Conservation (phyloP, 1,140 invertebrate species). For the Coboldia fuscipes region DNA sequence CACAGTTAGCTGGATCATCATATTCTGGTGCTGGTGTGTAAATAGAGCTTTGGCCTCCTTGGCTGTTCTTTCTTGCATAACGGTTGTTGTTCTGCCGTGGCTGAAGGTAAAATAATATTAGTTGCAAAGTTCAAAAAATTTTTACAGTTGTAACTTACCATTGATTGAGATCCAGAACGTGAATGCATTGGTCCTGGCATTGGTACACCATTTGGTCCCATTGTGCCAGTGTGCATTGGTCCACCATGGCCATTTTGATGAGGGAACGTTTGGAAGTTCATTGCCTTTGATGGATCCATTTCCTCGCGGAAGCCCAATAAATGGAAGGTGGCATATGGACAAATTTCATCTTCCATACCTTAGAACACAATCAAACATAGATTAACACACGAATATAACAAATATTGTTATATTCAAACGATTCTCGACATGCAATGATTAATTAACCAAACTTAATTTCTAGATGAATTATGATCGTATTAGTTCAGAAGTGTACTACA, state of each 20-base stretch:
- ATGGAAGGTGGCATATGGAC: slow-evolving; percentile 86
- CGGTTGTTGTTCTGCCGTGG: slow-evolving; percentile 56
- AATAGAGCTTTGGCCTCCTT: slow-evolving; percentile 42
- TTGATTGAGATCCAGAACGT: slow-evolving; percentile 65
- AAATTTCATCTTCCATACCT: slow-evolving; percentile 88
- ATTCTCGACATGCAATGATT: too few species aligned
- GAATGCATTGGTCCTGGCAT: slow-evolving; percentile 49
- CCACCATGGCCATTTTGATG: slow-evolving; percentile 45
- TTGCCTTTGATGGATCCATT: slow-evolving; percentile 75
- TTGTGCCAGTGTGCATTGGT: slow-evolving; percentile 43
- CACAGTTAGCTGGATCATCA: slow-evolving; percentile 75
- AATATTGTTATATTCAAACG: too few species aligned
- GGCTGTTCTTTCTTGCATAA: slow-evolving; percentile 37
- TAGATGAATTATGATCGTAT: too few species aligned
- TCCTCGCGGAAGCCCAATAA: slow-evolving; percentile 82
- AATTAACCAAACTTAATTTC: too few species aligned
- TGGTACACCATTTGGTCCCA: slow-evolving; percentile 44
- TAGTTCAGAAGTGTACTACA: too few species aligned
- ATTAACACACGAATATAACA: too few species aligned
- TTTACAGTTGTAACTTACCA: slow-evolving; percentile 29
- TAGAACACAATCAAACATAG: too few species aligned
- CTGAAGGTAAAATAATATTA: slow-evolving; percentile 16
- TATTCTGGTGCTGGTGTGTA: slow-evolving; percentile 61
- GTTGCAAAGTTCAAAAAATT: not conserved
- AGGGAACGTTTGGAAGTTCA: slow-evolving; percentile 74